Conservation (phyloP, 2,113 vertebrate species). For the Ammodytes dubius region DNA sequence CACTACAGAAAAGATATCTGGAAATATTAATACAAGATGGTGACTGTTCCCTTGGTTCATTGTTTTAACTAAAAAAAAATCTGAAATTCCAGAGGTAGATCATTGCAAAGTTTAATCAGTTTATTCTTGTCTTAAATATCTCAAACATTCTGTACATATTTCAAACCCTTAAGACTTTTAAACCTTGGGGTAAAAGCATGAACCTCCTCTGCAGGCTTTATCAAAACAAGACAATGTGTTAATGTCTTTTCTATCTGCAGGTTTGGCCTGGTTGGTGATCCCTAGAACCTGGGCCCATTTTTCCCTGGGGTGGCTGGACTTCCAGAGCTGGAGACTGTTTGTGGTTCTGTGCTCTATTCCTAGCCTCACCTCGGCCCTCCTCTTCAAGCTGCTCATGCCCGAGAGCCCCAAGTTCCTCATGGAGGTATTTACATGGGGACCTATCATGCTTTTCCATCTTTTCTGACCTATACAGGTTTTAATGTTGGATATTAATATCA, state of each 20-base stretch:
- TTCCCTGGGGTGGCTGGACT: slow-evolving; percentile 61
- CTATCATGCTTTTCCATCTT: too few relatives aligned
- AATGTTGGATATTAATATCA: too few relatives aligned
- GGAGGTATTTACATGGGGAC: slow-evolving; percentile 72
- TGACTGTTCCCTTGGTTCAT: neutral
- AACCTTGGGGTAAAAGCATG: neutral
- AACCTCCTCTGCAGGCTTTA: neutral
- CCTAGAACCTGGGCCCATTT: slow-evolving; percentile 74
- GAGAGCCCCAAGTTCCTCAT: slow-evolving; percentile 88
- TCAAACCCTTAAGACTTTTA: neutral
- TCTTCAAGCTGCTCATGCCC: slow-evolving; percentile 81
- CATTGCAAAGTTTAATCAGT: neutral
- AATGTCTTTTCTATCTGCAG: slow-evolving; percentile 53
- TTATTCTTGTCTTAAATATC: neutral
- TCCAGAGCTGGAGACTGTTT: slow-evolving; percentile 85
- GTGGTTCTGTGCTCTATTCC: slow-evolving; percentile 85
- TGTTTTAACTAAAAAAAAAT: neutral
- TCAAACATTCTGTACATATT: neutral
- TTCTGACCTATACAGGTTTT: too few relatives aligned
- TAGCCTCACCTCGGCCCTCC: slow-evolving; percentile 81
- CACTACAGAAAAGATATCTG: neutral
- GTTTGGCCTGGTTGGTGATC: slow-evolving; percentile 85
- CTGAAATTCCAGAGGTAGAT: neutral
- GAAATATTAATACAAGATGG: neutral
- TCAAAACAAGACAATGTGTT: neutral